These are phyloP conservation scores for Muscicapa striata DNA, from an alignment of 2,797 vertebrate species.

Conservation along the genomic window DNA sequence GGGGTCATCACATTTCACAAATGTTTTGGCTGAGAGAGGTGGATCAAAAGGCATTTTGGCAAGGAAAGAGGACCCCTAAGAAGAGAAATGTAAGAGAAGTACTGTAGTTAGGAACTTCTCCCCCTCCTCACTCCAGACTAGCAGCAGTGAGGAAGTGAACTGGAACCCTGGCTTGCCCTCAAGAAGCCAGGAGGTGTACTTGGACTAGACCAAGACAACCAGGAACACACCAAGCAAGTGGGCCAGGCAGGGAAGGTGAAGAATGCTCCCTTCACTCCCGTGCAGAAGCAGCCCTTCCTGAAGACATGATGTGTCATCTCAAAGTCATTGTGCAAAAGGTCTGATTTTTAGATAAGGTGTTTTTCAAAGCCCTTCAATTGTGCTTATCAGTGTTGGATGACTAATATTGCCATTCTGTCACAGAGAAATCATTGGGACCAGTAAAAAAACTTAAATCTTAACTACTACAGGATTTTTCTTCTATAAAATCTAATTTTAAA, in stretches of 20 bases:
- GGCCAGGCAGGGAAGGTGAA: not conserved
- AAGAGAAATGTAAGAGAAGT: not conserved
- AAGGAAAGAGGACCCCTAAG: not conserved
- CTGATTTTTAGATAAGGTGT: not conserved
- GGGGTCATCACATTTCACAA: conserved; percentile 1
- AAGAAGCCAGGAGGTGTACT: not conserved
- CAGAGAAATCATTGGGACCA: not conserved
- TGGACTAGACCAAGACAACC: not conserved
- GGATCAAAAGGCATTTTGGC: conserved; percentile 13
- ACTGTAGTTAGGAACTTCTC: not conserved
- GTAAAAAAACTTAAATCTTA: not conserved
- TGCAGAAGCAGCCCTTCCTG: not conserved
- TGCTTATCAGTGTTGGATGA: not conserved
- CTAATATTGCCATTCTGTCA: not conserved
- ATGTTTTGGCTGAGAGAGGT: not conserved
- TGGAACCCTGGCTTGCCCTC: not conserved
- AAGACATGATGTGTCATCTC: not conserved
- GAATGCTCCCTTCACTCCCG: rapidly evolving
- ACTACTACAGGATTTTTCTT: not conserved
- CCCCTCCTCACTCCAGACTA: rapidly evolving
- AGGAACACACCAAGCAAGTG: not conserved
- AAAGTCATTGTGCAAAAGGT: not conserved
- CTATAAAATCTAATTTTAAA: not conserved
- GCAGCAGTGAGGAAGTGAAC: not conserved
- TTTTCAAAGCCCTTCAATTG: not conserved